Conservation (phyloP, 2,113 vertebrate genomes). For the Heterotis niloticus region DNA sequence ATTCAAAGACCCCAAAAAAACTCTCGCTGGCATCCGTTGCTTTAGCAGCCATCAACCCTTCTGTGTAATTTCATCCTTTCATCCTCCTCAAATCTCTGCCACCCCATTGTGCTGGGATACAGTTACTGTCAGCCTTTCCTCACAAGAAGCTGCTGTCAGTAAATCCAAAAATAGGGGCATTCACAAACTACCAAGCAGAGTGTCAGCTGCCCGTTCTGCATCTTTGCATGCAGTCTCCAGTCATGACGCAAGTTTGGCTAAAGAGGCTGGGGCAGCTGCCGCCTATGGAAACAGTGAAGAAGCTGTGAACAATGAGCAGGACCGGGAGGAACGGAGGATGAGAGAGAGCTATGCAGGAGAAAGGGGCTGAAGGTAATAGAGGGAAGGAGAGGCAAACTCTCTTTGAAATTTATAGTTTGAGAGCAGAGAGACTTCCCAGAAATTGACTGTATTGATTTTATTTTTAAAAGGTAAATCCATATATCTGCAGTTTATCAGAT, state of each 20-base stretch:
- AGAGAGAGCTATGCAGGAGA: not conserved
- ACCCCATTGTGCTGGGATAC: too few species aligned
- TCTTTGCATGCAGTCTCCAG: not conserved
- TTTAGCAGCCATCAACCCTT: too few species aligned
- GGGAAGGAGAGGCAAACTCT: not conserved
- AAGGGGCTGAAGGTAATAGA: not conserved
- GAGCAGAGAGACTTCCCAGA: not conserved
- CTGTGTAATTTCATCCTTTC: too few species aligned
- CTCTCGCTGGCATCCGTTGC: too few species aligned
- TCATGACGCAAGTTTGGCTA: not conserved
- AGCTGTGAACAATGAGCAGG: not conserved
- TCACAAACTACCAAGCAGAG: not conserved
- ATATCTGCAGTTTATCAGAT: conserved; percentile 3
- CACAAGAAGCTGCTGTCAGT: not conserved
- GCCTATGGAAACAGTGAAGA: not conserved
- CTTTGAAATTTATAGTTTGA: not conserved
- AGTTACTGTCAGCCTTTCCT: too few species aligned
- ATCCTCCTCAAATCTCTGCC: too few species aligned
- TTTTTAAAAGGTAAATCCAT: not conserved
- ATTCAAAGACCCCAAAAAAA: too few species aligned
- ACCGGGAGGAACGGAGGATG: too few species aligned
- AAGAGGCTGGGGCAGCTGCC: not conserved
- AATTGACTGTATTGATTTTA: not conserved
- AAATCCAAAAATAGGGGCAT: not conserved
- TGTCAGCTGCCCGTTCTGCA: not conserved